Percentiles rank a stretch among this genome's conserved stretches.
Evolutionary conservation across 2,113 vertebrate genomes (phyloP).

Genomic region (Piaya cayana): DNA sequence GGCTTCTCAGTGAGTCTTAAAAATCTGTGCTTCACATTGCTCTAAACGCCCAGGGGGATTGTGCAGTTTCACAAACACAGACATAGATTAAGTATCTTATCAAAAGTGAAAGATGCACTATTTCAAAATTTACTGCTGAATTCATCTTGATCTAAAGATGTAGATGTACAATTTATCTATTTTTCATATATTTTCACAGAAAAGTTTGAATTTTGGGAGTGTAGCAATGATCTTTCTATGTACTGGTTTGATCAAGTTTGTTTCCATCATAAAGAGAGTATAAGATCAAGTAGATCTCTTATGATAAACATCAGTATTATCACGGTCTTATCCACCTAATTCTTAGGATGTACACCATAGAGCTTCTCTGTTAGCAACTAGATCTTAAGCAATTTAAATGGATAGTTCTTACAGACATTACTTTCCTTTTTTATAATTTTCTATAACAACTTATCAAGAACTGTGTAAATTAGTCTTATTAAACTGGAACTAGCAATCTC

Average conservation of each 20-base stretch:
- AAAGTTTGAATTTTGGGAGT: not conserved
- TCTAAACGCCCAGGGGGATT: not conserved
- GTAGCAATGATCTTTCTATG: not conserved
- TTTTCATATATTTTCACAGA: not conserved
- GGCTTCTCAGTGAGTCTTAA: not conserved
- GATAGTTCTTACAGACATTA: not conserved
- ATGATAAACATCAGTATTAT: not conserved
- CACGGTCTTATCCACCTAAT: not conserved
- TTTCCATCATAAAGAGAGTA: not conserved
- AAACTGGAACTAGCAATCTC: not conserved
- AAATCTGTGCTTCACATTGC: not conserved
- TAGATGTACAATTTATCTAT: not conserved
- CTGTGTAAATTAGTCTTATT: not conserved
- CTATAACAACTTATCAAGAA: not conserved
- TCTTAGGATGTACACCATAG: not conserved
- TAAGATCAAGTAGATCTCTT: not conserved
- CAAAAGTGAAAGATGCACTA: not conserved
- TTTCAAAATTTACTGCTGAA: not conserved
- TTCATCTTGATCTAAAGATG: not conserved
- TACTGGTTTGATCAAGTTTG: not conserved
- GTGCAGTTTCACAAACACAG: not conserved
- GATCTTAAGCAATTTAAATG: not conserved
- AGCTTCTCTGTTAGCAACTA: not conserved
- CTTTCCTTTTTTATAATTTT: not conserved
- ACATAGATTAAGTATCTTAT: not conserved